phyloP scores from a whole-genome alignment of 2,113 vertebrate genomes.

The Vicugna pacos region DNA sequence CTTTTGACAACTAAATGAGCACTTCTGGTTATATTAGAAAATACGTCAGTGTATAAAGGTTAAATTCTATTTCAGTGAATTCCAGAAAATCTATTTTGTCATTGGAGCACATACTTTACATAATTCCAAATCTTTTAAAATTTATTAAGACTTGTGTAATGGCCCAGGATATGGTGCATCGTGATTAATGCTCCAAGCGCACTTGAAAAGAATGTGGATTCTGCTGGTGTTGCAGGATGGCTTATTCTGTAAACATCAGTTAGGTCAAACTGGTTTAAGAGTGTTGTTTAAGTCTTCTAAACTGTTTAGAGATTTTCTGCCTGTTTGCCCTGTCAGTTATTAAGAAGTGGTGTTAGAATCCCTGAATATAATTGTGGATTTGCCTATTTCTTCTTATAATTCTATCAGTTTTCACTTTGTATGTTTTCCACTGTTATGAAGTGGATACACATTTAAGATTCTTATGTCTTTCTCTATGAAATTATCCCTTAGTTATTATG shows the following conservation, averaged over 20 bases:
- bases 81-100: constrained; percentile 22
- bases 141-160: background rate
- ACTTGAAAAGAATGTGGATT: background rate
- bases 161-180: background rate
- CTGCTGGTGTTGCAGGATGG: background rate
- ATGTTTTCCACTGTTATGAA: background rate
- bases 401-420: background rate
- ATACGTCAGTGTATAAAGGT: constrained; percentile 44
- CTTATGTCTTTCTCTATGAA: background rate
- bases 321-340: background rate
- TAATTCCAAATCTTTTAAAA: background rate
- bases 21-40: constrained; percentile 44
- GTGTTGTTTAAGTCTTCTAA: background rate
- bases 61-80: constrained; percentile 25
- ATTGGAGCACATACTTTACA: background rate
- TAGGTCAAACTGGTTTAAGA: background rate
- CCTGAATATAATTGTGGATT: background rate
- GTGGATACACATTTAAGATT: background rate
- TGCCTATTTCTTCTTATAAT: background rate
- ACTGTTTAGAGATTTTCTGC: background rate
- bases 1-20: constrained; percentile 53
- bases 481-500: background rate
- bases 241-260: background rate
- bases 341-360: background rate
- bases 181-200: background rate